Conservation (phyloP, 2,888 invertebrate genomes). For the Oxyteleia sp. region DNA sequence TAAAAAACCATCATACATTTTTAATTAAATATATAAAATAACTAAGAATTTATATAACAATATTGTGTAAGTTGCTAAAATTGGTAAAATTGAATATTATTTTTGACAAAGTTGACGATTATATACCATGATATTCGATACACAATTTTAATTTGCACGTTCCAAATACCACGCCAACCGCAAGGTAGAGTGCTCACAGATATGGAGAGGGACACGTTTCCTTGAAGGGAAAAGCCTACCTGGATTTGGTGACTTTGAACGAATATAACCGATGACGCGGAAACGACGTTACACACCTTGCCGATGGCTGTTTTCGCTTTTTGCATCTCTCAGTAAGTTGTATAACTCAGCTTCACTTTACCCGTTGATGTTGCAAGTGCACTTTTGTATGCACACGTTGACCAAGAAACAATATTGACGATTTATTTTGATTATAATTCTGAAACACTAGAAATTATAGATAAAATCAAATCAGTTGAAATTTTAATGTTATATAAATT, state of each 20-base stretch:
- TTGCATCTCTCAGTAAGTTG: slow-evolving; percentile 8
- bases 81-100: too few relatives aligned
- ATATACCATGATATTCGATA: slow-evolving; percentile 12
- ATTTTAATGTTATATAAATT: too few relatives aligned
- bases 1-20: too few relatives aligned
- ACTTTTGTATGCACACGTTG: background rate
- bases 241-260: slow-evolving; percentile 59
- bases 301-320: slow-evolving; percentile 28
- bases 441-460: background rate
- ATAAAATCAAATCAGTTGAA: too few relatives aligned
- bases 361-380: background rate
- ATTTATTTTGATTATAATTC: background rate
- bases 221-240: slow-evolving; percentile 41
- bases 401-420: background rate
- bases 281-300: slow-evolving; percentile 40
- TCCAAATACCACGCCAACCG: slow-evolving; percentile 39
- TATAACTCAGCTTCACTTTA: background rate
- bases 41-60: too few relatives aligned
- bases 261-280: slow-evolving; percentile 59
- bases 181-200: slow-evolving; percentile 20
- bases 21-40: too few relatives aligned
- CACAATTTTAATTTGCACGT: slow-evolving; percentile 22
- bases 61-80: too few relatives aligned
- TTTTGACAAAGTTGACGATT: background rate
- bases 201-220: slow-evolving; percentile 29